Base-by-base conservation (phyloP, 2,113 vertebrate species). In the Muntiacus muntjak region DNA sequence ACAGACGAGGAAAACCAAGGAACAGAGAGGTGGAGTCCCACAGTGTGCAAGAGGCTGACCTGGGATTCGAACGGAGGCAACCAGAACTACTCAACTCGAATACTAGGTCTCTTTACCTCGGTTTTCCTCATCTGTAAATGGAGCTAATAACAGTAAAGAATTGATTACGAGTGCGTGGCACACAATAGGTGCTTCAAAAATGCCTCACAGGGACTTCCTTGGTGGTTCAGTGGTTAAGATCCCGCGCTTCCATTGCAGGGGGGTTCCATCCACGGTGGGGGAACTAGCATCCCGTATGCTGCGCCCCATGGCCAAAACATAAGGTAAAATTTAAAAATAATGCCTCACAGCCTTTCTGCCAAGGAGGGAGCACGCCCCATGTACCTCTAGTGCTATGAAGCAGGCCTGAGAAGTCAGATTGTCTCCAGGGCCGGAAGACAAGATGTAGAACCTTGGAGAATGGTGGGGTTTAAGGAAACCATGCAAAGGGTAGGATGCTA, bases 291-390 rank as follows among this genome's bases (percentile, higher is more conserved):
- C 71, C 71, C 23, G 6, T 14, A 26, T 26, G 36, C 36, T 43
- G 40, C 13, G 6, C 40, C 71, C 40, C 71, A 43, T 26, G 36
- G 40, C 71, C 40, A 76, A 26, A 43, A 43, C 43, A 26, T 76
- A 76, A 43, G 26, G 21, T 7, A 15, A 76, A 76, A 3, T 74
- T 40, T 3, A 74, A 76, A 76, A 76, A 43, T 26, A 43, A 76
- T 2, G 47, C 40, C 67, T 45, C 23, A 0, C 40, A 25, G 87
- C 83, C 54, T 60, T 45, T 40, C 57, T 47, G 45, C n/a, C 0
- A 16, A 78, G 19, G 21, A 64, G 2, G 3, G 26, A 47, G 21
- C 0, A 11, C 0, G 2, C 9, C 0, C 5, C 17, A 33, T 13
- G 2, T 40, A 23, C 6, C 21, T 71, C 83, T 7, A 10, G 21